Evolutionary conservation across 2,888 invertebrate genomes (phyloP).

Genomic region (Trissoscelio sp.): DNA sequence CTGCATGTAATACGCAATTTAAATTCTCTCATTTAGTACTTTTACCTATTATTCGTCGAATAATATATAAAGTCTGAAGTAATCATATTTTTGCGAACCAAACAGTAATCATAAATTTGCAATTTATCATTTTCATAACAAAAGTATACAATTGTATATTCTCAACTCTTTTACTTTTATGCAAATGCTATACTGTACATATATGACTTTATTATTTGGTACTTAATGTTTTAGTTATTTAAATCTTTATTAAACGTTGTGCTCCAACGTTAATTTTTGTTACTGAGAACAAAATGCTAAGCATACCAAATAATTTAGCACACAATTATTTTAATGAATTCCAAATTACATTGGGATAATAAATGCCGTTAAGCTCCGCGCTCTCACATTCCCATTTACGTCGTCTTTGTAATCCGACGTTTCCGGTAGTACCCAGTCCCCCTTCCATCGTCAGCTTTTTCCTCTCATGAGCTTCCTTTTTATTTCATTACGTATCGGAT

Average conservation of each 20-base stretch:
- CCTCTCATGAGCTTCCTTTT: conserved; percentile 39
- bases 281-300: background rate
- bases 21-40: conserved; percentile 41
- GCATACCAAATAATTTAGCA: conserved; percentile 12
- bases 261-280: too few relatives aligned
- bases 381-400: conserved; percentile 43
- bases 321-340: conserved; percentile 43
- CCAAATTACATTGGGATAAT: conserved; percentile 43
- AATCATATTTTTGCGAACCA: background rate
- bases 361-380: conserved; percentile 29
- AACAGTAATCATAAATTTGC: too few relatives aligned
- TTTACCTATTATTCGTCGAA: conserved; percentile 39
- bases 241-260: too few relatives aligned
- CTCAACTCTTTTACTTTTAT: too few relatives aligned
- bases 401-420: conserved; percentile 45
- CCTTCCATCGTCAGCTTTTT: conserved; percentile 23
- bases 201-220: too few relatives aligned
- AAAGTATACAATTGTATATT: too few relatives aligned
- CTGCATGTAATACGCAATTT: conserved; percentile 46
- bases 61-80: conserved; percentile 28
- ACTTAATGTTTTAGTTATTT: too few relatives aligned
- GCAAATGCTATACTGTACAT: too few relatives aligned
- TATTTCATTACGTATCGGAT: conserved; percentile 58
- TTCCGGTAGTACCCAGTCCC: conserved; percentile 1
- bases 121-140: too few relatives aligned